phyloP scores from a whole-genome alignment of 2,113 vertebrate species.

The Callionymus lyra region DNA sequence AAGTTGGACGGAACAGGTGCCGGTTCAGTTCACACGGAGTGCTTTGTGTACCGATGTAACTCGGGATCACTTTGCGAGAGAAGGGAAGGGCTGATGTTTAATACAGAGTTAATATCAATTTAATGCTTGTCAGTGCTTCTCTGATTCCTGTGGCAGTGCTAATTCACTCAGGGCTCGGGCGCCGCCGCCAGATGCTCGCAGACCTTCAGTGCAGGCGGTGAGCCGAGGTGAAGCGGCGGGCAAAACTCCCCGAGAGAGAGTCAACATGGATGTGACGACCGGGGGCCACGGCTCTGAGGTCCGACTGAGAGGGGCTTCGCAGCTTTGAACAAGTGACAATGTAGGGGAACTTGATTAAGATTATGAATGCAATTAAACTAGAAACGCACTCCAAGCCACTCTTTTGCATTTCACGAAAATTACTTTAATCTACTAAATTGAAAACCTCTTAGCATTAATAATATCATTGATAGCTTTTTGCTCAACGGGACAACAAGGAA shows the following conservation, averaged over 20 bases:
- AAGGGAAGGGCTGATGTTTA: slow-evolving; percentile 66
- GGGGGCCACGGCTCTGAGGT: slow-evolving; percentile 29
- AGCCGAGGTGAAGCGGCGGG: slow-evolving; percentile 48
- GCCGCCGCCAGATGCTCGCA: slow-evolving; percentile 48
- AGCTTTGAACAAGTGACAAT: slow-evolving; percentile 24
- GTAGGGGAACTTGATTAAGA: slow-evolving; percentile 5
- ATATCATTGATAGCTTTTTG: too few relatives aligned
- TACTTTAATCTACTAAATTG: too few relatives aligned
- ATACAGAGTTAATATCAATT: slow-evolving; percentile 78
- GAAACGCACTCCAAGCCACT: too few relatives aligned
- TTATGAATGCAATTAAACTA: background rate
- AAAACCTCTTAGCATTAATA: too few relatives aligned
- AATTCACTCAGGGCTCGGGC: slow-evolving; percentile 53
- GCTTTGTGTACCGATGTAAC: slow-evolving; percentile 60
- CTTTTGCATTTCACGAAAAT: too few relatives aligned
- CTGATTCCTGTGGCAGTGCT: slow-evolving; percentile 54
- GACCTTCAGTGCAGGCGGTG: slow-evolving; percentile 20
- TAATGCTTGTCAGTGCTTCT: slow-evolving; percentile 72
- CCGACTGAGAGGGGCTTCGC: slow-evolving; percentile 32
- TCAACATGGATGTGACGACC: slow-evolving; percentile 24
- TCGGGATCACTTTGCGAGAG: slow-evolving; percentile 43
- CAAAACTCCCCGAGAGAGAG: slow-evolving; percentile 51
- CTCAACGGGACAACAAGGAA: too few relatives aligned
- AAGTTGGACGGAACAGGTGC: slow-evolving; percentile 64
- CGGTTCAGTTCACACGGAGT: slow-evolving; percentile 55